These are phyloP conservation scores for Euzophera pinguis DNA, from an alignment of 2,888 invertebrate genomes.

Conservation along the genomic window DNA sequence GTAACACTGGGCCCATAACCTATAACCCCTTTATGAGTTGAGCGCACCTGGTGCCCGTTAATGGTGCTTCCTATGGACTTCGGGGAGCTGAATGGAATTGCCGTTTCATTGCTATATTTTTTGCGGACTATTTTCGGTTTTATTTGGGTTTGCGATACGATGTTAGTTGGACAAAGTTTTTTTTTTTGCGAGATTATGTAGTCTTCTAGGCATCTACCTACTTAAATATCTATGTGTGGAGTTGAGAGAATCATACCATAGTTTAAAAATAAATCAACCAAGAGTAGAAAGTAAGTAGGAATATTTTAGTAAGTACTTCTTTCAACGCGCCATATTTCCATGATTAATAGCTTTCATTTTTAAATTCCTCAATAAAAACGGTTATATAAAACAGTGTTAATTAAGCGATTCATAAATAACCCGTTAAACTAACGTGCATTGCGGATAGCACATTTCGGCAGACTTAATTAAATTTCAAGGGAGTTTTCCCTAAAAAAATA, in stretches of 20 bases:
- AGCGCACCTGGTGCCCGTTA: constrained; percentile 19
- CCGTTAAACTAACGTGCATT: constrained; percentile 9
- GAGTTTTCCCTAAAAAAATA: constrained; percentile 32
- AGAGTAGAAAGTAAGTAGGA: no score
- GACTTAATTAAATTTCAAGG: constrained; percentile 29
- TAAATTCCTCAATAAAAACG: not conserved
- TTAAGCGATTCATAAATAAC: constrained; percentile 9
- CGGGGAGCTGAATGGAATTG: not conserved
- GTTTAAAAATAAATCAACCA: no score
- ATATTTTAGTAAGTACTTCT: not conserved
- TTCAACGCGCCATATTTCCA: not conserved
- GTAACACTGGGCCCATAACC: constrained; percentile 25
- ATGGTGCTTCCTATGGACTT: constrained; percentile 13
- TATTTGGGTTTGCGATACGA: not conserved
- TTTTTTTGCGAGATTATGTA: not conserved
- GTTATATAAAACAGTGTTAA: not conserved
- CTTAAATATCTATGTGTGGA: no score
- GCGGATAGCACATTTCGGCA: constrained; percentile 14
- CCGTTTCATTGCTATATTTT: not conserved
- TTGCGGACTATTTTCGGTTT: not conserved
- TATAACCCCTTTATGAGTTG: constrained; percentile 20
- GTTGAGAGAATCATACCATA: no score
- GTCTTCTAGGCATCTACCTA: no score
- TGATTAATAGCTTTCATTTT: not conserved
- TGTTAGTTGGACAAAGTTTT: not conserved